Evolutionary conservation across 2,113 vertebrate species (phyloP).

Genomic region (Cynoglossus semilaevis): DNA sequence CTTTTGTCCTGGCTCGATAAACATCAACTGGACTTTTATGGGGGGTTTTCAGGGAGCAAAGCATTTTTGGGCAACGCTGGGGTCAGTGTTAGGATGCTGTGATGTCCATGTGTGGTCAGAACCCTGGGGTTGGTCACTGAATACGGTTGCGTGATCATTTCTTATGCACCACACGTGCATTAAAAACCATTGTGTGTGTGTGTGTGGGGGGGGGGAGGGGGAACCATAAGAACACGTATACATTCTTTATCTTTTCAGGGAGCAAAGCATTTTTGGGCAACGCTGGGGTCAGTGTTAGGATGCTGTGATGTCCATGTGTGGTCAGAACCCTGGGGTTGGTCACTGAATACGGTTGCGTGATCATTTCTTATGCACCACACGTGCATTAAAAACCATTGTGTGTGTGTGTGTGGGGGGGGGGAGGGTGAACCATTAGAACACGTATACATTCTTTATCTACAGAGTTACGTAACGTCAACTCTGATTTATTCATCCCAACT

Average conservation of each 20-base stretch:
- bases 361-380: slow-evolving; percentile 39
- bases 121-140: slow-evolving; percentile 29
- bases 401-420: slow-evolving; percentile 10
- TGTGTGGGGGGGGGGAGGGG: slow-evolving; percentile 4
- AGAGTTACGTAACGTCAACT: slow-evolving; percentile 47
- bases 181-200: no score
- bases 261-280: slow-evolving; percentile 16
- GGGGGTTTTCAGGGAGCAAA: slow-evolving; percentile 29
- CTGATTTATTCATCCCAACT: slow-evolving; percentile 64
- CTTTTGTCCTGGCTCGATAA: slow-evolving; percentile 54
- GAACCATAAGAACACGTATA: slow-evolving; percentile 46
- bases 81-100: slow-evolving; percentile 26
- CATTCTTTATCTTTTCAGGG: slow-evolving; percentile 26
- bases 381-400: not conserved
- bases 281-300: slow-evolving; percentile 25
- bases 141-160: slow-evolving; percentile 60
- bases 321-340: slow-evolving; percentile 16
- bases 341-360: slow-evolving; percentile 53
- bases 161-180: slow-evolving; percentile 10
- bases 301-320: slow-evolving; percentile 6
- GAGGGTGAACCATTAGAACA: slow-evolving; percentile 45
- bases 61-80: slow-evolving; percentile 12
- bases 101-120: not conserved
- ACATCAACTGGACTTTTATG: slow-evolving; percentile 56
- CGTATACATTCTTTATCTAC: slow-evolving; percentile 20